Evolutionary conservation across 2,797 vertebrate species (phyloP).

Genomic region (Eupleurogrammus muticus): DNA sequence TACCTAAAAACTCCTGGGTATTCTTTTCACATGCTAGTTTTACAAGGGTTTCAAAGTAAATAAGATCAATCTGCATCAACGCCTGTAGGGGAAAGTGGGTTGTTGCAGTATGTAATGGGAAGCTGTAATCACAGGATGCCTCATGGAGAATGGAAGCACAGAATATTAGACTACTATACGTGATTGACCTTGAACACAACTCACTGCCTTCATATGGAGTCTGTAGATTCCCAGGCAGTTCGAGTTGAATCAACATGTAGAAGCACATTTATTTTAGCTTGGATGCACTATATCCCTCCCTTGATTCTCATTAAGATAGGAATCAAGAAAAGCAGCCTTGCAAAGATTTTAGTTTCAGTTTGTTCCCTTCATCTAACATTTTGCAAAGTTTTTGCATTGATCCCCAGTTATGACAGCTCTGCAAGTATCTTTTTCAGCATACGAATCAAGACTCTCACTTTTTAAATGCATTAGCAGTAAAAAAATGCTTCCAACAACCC

Average conservation of each 20-base stretch:
- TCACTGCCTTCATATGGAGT: conserved; percentile 34
- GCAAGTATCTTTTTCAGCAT: neutral
- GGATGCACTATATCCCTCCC: neutral
- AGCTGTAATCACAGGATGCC: neutral
- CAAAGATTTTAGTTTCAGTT: neutral
- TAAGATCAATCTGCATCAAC: neutral
- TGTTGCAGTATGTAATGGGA: neutral
- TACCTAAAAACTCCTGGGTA: conserved; percentile 2
- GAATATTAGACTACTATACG: conserved; percentile 9
- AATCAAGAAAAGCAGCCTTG: no score
- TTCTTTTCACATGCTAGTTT: conserved; percentile 18
- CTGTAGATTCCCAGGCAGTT: conserved; percentile 22
- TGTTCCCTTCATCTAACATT: neutral
- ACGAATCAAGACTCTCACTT: no score
- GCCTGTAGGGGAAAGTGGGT: neutral
- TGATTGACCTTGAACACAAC: conserved; percentile 33
- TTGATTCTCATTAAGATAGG: no score
- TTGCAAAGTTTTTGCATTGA: conserved; percentile 1
- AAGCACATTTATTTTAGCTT: neutral
- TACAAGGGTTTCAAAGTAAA: conserved; percentile 10
- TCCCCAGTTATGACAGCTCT: neutral
- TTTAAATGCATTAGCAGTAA: neutral
- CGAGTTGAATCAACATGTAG: conserved; percentile 11
- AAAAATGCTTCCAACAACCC: neutral
- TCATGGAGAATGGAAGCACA: neutral